These are phyloP conservation scores for Tetragnatha montana DNA, from an alignment of 2,888 invertebrate species.

Conservation along the genomic window DNA sequence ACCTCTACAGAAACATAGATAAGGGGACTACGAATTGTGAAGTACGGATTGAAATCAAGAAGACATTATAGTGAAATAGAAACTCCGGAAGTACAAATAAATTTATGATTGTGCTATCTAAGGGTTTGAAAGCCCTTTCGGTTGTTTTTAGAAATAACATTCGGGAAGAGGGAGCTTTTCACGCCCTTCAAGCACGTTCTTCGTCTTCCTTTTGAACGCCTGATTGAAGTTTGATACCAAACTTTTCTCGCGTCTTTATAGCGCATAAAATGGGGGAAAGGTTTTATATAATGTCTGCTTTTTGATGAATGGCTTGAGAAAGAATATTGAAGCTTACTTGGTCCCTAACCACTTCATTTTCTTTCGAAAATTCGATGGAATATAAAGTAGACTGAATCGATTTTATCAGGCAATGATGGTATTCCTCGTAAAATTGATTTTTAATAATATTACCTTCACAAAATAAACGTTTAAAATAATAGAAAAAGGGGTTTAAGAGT, in stretches of 20 bases:
- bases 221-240: background rate
- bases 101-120: background rate
- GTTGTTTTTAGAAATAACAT: background rate
- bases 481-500: no score
- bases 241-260: background rate
- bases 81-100: background rate
- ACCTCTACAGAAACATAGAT: background rate
- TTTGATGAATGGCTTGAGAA: background rate
- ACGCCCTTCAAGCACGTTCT: background rate
- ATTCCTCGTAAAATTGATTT: no score
- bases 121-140: no score
- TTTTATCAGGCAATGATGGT: no score
- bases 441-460: no score
- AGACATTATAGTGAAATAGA: background rate
- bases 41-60: background rate
- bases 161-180: background rate
- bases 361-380: no score
- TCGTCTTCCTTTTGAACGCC: background rate
- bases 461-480: no score
- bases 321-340: no score
- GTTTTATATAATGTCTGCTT: background rate
- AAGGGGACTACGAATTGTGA: background rate
- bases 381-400: no score
- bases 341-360: no score
- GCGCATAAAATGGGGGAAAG: background rate